Conservation (phyloP, 1,140 invertebrate genomes). For the Gryllus bimaculatus region DNA sequence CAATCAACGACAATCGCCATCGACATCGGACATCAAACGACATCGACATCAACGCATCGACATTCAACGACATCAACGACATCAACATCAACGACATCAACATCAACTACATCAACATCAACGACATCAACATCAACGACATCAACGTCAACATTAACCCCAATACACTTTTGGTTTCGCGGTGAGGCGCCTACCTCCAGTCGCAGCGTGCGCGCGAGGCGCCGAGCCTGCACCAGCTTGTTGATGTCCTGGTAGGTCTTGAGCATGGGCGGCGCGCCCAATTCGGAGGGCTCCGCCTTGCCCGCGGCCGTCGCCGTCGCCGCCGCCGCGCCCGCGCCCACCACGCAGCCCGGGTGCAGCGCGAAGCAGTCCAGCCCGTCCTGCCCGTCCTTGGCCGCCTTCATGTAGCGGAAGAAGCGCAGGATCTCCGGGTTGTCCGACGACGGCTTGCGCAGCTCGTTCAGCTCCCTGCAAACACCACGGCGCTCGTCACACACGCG, state of each 20-base stretch:
- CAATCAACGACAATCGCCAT: too few species aligned
- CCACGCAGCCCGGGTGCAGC: slow-evolving; percentile 40
- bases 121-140: too few species aligned
- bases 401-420: slow-evolving; percentile 79
- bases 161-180: background rate
- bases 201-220: background rate
- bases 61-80: too few species aligned
- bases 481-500: too few species aligned
- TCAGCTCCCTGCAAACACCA: slow-evolving; percentile 54
- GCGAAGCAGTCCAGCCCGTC: slow-evolving; percentile 58
- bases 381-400: slow-evolving; percentile 75
- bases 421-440: slow-evolving; percentile 74
- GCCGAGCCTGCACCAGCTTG: slow-evolving; percentile 66
- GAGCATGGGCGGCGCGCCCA: slow-evolving; percentile 61
- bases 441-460: slow-evolving; percentile 68
- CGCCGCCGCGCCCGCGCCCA: slow-evolving; percentile 43
- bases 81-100: too few species aligned
- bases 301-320: slow-evolving; percentile 33
- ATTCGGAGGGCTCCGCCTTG: slow-evolving; percentile 26
- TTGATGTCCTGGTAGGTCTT: slow-evolving; percentile 78
- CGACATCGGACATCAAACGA: too few species aligned
- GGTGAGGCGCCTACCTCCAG: background rate
- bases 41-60: too few species aligned
- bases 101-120: too few species aligned
- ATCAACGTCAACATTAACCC: background rate